phyloP scores from a whole-genome alignment of 2,888 invertebrate species.

The Andrena bicolor region DNA sequence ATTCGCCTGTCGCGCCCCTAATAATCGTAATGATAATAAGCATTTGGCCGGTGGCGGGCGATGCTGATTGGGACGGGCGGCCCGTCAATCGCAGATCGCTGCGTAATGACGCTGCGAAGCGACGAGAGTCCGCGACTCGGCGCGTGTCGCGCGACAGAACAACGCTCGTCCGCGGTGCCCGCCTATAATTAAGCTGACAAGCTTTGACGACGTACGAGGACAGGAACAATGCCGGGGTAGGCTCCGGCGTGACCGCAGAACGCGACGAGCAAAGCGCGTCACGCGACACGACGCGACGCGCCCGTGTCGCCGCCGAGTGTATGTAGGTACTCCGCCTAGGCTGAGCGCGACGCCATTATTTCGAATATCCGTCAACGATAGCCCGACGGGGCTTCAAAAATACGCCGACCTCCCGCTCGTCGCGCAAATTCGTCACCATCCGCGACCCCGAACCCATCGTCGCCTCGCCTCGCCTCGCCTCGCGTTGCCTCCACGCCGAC shows the following conservation, averaged over 20 bases:
- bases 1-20: conserved; percentile 4
- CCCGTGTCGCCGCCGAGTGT: conserved; percentile 65
- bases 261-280: conserved; percentile 62
- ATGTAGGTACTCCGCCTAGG: conserved; percentile 33
- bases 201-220: conserved; percentile 72
- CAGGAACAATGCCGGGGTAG: conserved; percentile 68
- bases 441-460: background rate
- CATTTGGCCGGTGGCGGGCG: conserved; percentile 28
- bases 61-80: conserved; percentile 34
- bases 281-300: conserved; percentile 55
- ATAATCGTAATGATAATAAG: conserved; percentile 48
- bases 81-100: conserved; percentile 67
- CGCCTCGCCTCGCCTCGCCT: background rate
- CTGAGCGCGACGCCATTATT: conserved; percentile 68
- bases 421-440: background rate
- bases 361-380: conserved; percentile 68
- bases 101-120: conserved; percentile 44
- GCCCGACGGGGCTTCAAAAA: conserved; percentile 35
- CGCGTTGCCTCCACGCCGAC: background rate
- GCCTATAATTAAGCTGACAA: conserved; percentile 76
- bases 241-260: conserved; percentile 44
- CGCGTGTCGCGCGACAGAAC: conserved; percentile 60
- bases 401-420: conserved; percentile 5
- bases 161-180: conserved; percentile 60
- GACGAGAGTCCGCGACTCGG: conserved; percentile 23